Evolutionary conservation across 2,797 vertebrate species (phyloP).

Genomic region (Thamnophis elegans): DNA sequence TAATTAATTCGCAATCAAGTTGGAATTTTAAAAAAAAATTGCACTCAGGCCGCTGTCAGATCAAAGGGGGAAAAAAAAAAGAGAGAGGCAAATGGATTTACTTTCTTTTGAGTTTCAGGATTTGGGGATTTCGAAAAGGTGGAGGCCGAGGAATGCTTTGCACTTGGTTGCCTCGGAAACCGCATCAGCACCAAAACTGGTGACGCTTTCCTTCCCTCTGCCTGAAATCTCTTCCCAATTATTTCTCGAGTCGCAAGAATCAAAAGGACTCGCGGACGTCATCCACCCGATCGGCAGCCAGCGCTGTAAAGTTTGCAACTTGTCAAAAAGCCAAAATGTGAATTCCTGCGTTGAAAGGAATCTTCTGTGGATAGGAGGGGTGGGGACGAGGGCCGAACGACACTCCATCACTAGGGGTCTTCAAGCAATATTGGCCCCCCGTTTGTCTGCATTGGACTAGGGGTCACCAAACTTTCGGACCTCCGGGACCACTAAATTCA

Average conservation of each 20-base stretch:
- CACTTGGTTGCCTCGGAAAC: not conserved
- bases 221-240: not conserved
- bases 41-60: slow-evolving; percentile 34
- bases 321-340: not conserved
- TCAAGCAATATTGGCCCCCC: not conserved
- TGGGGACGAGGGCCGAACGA: no score
- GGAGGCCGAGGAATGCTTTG: not conserved
- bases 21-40: slow-evolving; percentile 54
- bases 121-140: slow-evolving; percentile 37
- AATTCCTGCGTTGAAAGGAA: not conserved
- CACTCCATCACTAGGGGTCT: not conserved
- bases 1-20: slow-evolving; percentile 65
- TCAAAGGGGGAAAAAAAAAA: not conserved
- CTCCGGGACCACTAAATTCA: no score
- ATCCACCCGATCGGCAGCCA: not conserved
- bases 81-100: slow-evolving; percentile 34
- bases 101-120: slow-evolving; percentile 31
- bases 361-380: not conserved
- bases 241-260: not conserved
- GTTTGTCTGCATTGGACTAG: not conserved
- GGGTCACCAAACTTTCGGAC: no score
- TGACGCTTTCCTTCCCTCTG: not conserved
- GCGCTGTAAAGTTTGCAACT: not conserved
- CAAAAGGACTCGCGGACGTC: not conserved
- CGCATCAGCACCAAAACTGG: not conserved